Conservation (phyloP, 2,888 invertebrate species). For the Myopa tessellatipennis region DNA sequence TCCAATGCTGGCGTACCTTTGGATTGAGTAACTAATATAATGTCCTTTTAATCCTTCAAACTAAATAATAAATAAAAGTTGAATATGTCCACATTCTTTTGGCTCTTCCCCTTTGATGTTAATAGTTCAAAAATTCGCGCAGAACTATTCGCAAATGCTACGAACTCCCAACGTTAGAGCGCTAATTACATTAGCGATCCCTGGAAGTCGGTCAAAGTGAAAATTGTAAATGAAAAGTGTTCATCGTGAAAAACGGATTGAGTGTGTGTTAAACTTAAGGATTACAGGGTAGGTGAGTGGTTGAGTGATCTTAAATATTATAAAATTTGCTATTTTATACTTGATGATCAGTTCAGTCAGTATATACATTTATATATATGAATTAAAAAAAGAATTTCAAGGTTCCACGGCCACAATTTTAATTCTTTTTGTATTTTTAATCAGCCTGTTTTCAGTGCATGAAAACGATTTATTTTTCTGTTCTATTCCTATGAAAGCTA, state of each 20-base stretch:
- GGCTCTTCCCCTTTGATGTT: constrained; percentile 53
- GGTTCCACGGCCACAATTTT: no score
- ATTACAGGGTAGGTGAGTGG: not conserved
- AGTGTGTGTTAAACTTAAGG: not conserved
- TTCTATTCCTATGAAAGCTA: no score
- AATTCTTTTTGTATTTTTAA: not conserved
- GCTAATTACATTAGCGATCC: constrained; percentile 66
- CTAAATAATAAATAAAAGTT: not conserved
- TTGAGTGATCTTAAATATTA: not conserved
- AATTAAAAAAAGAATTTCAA: no score
- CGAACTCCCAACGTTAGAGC: constrained; percentile 57
- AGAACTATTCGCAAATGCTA: constrained; percentile 58
- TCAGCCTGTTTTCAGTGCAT: not conserved
- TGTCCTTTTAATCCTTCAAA: constrained; percentile 15
- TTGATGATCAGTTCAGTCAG: no score
- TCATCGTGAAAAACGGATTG: not conserved
- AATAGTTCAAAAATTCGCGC: constrained; percentile 60
- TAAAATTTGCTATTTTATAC: no score
- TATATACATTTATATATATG: no score
- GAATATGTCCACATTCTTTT: constrained; percentile 14
- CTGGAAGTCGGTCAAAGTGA: constrained; percentile 56
- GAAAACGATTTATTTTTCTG: not conserved
- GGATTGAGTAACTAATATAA: not conserved
- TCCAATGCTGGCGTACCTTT: not conserved
- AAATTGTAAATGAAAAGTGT: constrained; percentile 46